Base-by-base conservation (phyloP, 2,888 invertebrate species). In the Marasmarcha lunaedactyla region DNA sequence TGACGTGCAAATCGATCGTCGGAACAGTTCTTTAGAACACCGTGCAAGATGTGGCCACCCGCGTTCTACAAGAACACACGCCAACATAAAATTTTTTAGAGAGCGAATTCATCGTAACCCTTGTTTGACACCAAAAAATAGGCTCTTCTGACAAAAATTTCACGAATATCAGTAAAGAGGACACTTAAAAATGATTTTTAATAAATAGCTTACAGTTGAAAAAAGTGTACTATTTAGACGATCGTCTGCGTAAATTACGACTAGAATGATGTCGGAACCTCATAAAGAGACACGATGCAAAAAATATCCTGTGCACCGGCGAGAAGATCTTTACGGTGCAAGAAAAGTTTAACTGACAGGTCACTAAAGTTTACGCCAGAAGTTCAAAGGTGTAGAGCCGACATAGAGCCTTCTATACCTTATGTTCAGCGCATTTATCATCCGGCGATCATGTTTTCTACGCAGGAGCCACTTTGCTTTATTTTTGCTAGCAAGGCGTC, bases 91-190 rank as follows among this genome's bases (percentile, higher is more conserved):
- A n/a, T n/a, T n/a, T n/a, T n/a, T n/a, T n/a, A n/a, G 38, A 34
- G 34, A 38, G 33, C 38, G 33, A 33, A 12, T 35, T 39, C 39
- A 35, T n/a, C 35, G 35, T 25, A 34, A 39, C 35, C 35, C 39
- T 13, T 35, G 34, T 25, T 10, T 25, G 26, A 39, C 35, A n/a
- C n/a, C n/a, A 39, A 39, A 14, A 39, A 39, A 36, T 30, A 35
- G 2, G 35, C 39, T 36, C 36, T 39, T 11, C 39, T 35, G 39
- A 39, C 39, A n/a, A 15, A 15, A 12, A 39, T 39, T 30, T 39
- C 39, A 15, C 39, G 36, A 7, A 14, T 39, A 30, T 35, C 39
- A 35, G 15, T 39, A 4, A 39, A 39, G 30, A 35, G 39, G 15
- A 39, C 36, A 36, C 39, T 39, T 14, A 39, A 39, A 35, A 15